Conservation (phyloP, 2,113 vertebrate species). For the Taurulus bubalis region DNA sequence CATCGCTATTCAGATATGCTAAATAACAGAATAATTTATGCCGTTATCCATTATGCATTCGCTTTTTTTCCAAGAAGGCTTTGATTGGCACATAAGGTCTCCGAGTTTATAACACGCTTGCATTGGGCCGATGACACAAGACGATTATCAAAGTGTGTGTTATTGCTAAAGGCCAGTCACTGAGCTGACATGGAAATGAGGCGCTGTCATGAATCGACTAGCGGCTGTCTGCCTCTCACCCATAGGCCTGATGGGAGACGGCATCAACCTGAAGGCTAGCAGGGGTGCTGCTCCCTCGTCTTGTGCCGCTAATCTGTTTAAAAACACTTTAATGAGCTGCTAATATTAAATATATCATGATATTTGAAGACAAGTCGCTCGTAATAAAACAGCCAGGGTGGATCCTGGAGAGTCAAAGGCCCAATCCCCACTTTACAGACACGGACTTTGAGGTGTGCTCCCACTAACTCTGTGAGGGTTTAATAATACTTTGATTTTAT, state of each 20-base stretch:
- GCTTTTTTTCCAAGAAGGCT: neutral
- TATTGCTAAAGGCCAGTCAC: constrained; percentile 43
- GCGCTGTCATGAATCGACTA: constrained; percentile 68
- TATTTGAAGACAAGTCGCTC: constrained; percentile 30
- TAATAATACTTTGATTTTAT: no score
- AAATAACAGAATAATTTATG: constrained; percentile 13
- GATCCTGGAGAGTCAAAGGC: constrained; percentile 13
- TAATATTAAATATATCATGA: constrained; percentile 37
- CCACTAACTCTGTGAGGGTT: no score
- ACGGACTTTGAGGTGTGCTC: no score
- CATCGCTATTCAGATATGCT: constrained; percentile 23
- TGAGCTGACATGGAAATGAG: constrained; percentile 69
- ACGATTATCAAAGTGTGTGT: constrained; percentile 53
- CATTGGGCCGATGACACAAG: constrained; percentile 45
- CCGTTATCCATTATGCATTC: neutral
- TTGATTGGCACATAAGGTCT: neutral
- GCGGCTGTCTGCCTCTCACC: constrained; percentile 66
- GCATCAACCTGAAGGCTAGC: constrained; percentile 53
- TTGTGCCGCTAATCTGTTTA: constrained; percentile 35
- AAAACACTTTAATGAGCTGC: constrained; percentile 41
- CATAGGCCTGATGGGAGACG: constrained; percentile 58
- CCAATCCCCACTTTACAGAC: no score
- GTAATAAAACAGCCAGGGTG: constrained; percentile 1
- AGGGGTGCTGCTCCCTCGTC: constrained; percentile 32
- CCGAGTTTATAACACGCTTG: constrained; percentile 11